phyloP scores from a whole-genome alignment of 2,888 invertebrate species.

The Lasius fuliginosus region DNA sequence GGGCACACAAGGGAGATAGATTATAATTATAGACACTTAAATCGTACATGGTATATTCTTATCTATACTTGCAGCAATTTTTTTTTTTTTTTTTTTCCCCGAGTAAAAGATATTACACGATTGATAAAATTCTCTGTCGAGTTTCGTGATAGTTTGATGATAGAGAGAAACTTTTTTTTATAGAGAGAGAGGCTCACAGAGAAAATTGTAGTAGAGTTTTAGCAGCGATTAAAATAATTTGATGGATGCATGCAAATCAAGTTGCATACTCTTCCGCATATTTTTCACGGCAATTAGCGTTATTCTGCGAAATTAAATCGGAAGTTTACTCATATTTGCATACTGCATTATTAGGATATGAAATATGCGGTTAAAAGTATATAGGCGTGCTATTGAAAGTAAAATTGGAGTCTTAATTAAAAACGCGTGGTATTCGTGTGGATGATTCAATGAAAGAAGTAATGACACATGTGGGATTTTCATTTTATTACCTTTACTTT shows the following conservation, averaged over 20 bases:
- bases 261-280: conserved; percentile 10
- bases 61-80: neutral
- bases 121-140: neutral
- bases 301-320: neutral
- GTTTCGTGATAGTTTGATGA: neutral
- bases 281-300: conserved; percentile 27
- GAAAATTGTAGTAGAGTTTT: neutral
- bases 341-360: neutral
- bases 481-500: neutral
- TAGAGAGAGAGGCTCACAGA: too few species aligned
- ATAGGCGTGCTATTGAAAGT: neutral
- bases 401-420: neutral
- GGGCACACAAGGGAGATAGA: neutral
- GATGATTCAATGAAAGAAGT: neutral
- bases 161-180: neutral
- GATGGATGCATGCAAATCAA: conserved; percentile 7
- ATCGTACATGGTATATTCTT: neutral
- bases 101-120: neutral
- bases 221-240: neutral
- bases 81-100: neutral
- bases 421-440: neutral
- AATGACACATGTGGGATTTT: neutral
- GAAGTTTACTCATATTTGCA: neutral
- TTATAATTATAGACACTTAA: too few species aligned
- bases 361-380: neutral